Base-by-base conservation (phyloP, 2,113 vertebrate genomes). In the Cervus canadensis region DNA sequence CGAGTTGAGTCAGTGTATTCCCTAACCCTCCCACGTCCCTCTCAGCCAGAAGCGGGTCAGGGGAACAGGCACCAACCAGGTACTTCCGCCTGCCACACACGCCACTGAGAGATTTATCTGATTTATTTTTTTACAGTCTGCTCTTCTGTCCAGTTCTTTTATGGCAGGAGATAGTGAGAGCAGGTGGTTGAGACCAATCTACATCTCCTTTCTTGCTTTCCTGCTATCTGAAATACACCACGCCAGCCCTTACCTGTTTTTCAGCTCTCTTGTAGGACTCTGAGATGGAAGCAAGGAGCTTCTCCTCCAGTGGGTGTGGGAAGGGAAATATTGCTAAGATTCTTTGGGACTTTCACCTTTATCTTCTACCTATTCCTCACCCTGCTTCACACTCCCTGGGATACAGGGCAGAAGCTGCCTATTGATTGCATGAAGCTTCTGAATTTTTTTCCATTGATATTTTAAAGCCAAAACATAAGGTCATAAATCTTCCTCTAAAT, bases 281-380 rank as follows among this genome's bases (percentile, higher is more conserved):
- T 0, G 0, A 62, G 23, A 9, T 48, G 15, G 54, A 28, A 50
- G 48, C 64, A 28, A 36, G 48, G n/a, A 17, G 21, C 40, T 84
- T 36, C 54, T 26, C 33, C 50, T 64, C 52, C 26, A 45, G 33
- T 15, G 15, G 3, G 0, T 1, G 0, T 21, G 19, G 30, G 21
- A 54, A 16, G 19, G 28, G 30, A 36, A 28, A 25, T 23, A 36
- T 28, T 13, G 48, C 56, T 92, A 21, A 43, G 54, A 90, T 54
- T 78, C 86, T 87, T n/a, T 6, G 14, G 86, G 25, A 52, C 28
- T 40, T 43, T 67, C 14, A 11, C 9, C 43, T 59, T 81, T 62
- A 23, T 74, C 45, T 57, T 67, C 78, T 52, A n/a, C 13, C 26
- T 25, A 10, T 30, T 64, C 28, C 57, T 64, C 14, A 84, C 13